These are phyloP conservation scores for Sterna hirundo DNA, from an alignment of 2,113 vertebrate genomes.

Conservation along the genomic window DNA sequence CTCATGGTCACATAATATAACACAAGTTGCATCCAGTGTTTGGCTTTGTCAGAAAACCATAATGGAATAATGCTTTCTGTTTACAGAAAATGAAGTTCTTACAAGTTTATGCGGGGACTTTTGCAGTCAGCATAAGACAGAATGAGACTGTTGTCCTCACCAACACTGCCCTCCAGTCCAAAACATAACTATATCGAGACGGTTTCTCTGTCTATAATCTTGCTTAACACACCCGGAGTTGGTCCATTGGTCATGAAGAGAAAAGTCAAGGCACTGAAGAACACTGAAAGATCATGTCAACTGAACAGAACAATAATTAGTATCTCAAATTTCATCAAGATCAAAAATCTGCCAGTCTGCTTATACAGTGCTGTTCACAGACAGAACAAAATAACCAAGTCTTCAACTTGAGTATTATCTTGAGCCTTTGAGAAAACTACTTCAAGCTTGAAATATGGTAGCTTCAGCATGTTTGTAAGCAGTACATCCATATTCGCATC, in stretches of 20 bases:
- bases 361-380: not conserved
- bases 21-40: not conserved
- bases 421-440: not conserved
- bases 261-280: not conserved
- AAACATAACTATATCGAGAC: rapidly evolving
- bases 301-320: not conserved
- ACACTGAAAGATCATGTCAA: not conserved
- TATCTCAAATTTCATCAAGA: not conserved
- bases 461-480: not conserved
- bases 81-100: not conserved
- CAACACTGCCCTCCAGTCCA: not conserved
- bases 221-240: not conserved
- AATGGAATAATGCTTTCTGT: not conserved
- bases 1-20: not conserved
- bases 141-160: not conserved
- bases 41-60: not conserved
- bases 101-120: not conserved
- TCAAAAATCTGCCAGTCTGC: not conserved
- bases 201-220: not conserved
- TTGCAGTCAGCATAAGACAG: not conserved
- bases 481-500: not conserved
- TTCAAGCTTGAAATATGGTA: not conserved
- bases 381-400: not conserved
- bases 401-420: not conserved
- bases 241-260: not conserved